Conservation (phyloP, 2,888 invertebrate genomes). For the Amphiduros pacificus region DNA sequence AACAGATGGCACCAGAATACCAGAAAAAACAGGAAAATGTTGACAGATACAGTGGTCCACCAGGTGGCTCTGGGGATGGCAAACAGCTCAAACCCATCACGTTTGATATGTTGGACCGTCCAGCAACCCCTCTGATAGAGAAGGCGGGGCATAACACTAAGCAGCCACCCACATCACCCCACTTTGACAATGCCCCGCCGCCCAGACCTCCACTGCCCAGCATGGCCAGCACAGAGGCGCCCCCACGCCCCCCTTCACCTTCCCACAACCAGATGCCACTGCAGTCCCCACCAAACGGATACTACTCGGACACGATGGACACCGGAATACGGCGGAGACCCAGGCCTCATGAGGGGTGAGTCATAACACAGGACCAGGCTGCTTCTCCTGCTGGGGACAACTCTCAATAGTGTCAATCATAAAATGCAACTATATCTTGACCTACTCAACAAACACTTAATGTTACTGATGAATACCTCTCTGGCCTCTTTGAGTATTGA, state of each 20-base stretch:
- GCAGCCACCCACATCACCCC: background rate
- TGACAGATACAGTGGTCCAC: constrained; percentile 14
- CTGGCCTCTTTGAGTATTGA: too few relatives aligned
- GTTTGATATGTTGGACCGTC: constrained; percentile 27
- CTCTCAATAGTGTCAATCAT: too few relatives aligned
- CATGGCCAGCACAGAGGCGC: too few relatives aligned
- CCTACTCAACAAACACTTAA: too few relatives aligned
- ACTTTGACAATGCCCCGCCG: constrained; percentile 44
- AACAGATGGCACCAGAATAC: constrained; percentile 22
- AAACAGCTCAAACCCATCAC: constrained; percentile 22
- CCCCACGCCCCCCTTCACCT: too few relatives aligned
- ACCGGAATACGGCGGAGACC: constrained; percentile 6
- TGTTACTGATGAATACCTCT: too few relatives aligned
- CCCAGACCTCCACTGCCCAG: constrained; percentile 44
- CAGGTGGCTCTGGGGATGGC: constrained; percentile 2
- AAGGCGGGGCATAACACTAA: background rate
- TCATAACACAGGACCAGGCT: background rate
- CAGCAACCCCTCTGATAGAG: constrained; percentile 20
- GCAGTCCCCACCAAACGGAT: too few relatives aligned
- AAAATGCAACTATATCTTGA: too few relatives aligned
- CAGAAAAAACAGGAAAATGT: constrained; percentile 20
- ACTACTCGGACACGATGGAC: background rate
- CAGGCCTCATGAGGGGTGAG: constrained; percentile 14
- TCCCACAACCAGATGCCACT: too few relatives aligned
- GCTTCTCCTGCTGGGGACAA: background rate